Evolutionary conservation across 2,113 vertebrate genomes (phyloP).

Genomic region (Tamias sibiricus): DNA sequence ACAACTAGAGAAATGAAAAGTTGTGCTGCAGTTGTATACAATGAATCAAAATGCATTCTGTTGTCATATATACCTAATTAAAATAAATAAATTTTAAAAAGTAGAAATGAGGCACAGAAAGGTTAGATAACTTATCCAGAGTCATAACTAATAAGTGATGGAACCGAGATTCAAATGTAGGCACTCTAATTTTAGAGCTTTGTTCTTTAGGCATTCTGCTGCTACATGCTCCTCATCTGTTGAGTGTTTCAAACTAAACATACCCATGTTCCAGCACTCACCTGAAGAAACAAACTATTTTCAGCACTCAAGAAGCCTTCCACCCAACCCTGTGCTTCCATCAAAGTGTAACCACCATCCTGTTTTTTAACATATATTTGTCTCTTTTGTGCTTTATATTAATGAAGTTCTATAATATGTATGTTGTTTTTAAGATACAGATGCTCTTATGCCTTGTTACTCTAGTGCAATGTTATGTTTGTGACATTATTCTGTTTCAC

Average conservation of each 20-base stretch:
- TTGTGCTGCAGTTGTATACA: too few species aligned
- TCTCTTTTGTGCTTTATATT: not conserved
- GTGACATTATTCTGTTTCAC: slow-evolving; percentile 39
- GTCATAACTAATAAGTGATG: not conserved
- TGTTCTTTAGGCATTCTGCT: not conserved
- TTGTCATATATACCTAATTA: too few species aligned
- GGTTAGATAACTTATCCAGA: not conserved
- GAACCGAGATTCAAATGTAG: not conserved
- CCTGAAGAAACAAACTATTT: not conserved
- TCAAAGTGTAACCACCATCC: not conserved
- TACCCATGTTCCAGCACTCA: not conserved
- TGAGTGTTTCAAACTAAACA: not conserved
- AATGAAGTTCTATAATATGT: not conserved
- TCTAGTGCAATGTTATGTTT: slow-evolving; percentile 44
- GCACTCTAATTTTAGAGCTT: not conserved
- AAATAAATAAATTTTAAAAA: too few species aligned
- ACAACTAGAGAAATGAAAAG: too few species aligned
- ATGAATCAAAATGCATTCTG: too few species aligned
- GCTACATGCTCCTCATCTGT: not conserved
- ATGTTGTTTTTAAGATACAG: not conserved
- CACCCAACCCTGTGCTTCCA: not conserved
- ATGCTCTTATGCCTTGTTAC: not conserved
- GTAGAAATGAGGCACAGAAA: not conserved
- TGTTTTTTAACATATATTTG: not conserved
- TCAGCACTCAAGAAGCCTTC: not conserved